These are phyloP conservation scores for Boloria euphrosyne DNA, from an alignment of 2,888 invertebrate genomes.

Conservation along the genomic window DNA sequence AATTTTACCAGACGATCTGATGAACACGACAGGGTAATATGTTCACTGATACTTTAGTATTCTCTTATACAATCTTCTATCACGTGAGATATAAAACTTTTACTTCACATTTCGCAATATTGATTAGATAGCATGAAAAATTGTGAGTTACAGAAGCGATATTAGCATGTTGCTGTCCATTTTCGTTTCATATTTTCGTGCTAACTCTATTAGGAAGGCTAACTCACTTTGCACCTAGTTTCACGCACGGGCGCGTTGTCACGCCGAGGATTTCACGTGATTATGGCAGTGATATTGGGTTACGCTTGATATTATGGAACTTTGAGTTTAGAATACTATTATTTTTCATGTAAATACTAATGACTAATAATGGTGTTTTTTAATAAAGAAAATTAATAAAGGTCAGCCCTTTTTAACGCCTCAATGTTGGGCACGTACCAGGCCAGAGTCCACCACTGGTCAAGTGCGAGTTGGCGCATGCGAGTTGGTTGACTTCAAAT, in stretches of 20 bases:
- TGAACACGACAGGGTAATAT: no score
- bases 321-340: no score
- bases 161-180: conserved; percentile 37
- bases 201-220: conserved; percentile 66
- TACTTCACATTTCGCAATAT: conserved; percentile 8
- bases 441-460: no score
- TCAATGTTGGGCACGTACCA: no score
- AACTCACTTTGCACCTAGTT: conserved; percentile 39
- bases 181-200: conserved; percentile 57
- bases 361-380: no score
- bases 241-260: conserved; percentile 18
- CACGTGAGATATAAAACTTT: not conserved
- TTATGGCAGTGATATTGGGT: not conserved
- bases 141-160: conserved; percentile 26
- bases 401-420: no score
- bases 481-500: no score
- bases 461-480: no score
- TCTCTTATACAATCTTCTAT: conserved; percentile 11
- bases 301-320: not conserved
- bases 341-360: no score
- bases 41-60: not conserved
- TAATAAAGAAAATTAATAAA: no score
- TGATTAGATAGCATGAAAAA: conserved; percentile 9
- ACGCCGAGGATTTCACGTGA: conserved; percentile 17
- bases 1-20: no score